Percentiles rank a stretch among this genome's conserved stretches.
Evolutionary conservation across 1,140 invertebrate genomes (phyloP).

Genomic region (Charaxes varanes): DNA sequence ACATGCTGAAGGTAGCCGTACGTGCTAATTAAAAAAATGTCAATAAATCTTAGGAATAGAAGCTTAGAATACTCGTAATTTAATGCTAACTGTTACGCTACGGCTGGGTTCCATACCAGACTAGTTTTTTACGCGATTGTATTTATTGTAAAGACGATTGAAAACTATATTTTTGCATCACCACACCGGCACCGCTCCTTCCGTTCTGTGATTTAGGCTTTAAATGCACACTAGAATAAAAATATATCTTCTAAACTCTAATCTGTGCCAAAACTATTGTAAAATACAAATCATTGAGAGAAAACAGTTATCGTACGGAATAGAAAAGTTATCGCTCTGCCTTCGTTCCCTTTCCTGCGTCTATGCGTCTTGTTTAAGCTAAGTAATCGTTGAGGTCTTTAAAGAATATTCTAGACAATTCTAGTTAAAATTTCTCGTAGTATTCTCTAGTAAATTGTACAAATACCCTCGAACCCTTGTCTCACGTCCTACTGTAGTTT

Average conservation of each 20-base stretch:
- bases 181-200: conserved; percentile 56
- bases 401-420: conserved; percentile 32
- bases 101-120: conserved; percentile 27
- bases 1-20: conserved; percentile 5
- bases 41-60: conserved; percentile 42
- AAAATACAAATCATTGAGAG: conserved; percentile 40
- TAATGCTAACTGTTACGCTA: conserved; percentile 41
- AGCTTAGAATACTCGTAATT: conserved; percentile 31
- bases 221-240: conserved; percentile 54
- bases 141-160: conserved; percentile 38
- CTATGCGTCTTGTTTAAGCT: conserved; percentile 13
- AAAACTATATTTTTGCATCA: conserved; percentile 67
- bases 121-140: conserved; percentile 51
- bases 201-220: conserved; percentile 70
- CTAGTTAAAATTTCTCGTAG: conserved; percentile 37
- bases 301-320: conserved; percentile 21
- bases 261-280: conserved; percentile 64
- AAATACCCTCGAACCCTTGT: conserved; percentile 61
- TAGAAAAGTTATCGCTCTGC: conserved; percentile 22
- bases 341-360: conserved; percentile 21
- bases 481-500: conserved; percentile 66
- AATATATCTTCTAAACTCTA: conserved; percentile 44
- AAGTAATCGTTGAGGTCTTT: conserved; percentile 23
- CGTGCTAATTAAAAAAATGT: conserved; percentile 45
- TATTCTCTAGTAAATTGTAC: conserved; percentile 56